Evolutionary conservation across 2,113 vertebrate genomes (phyloP), one percentile per base, ranked within the genome.

Genomic region (Thinocorus orbignyianus): DNA sequence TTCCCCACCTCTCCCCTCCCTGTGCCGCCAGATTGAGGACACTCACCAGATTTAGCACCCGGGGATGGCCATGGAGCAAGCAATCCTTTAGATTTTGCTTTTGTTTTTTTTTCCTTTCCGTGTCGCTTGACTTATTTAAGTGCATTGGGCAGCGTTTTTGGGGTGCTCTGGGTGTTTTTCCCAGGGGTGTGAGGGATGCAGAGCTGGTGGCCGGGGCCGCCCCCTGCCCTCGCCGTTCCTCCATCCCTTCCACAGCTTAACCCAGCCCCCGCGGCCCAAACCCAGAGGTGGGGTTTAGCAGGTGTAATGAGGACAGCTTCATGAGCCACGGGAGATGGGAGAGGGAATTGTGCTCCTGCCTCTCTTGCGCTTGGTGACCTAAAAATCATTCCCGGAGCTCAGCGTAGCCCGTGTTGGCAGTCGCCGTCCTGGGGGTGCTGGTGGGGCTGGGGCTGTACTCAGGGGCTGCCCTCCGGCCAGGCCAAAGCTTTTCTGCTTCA

Each of bases 401-500:
- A 78, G 39, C 0, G 3, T 6, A 74, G 39, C 42, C 31, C 7
- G 0, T 68, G 37, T 20, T 19, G 7, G 58, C 42, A 46, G 65
- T 66, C 0, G 0, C 71, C 1, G 0, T 44, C n/a, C 66, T 2
- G 5, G 48, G 46, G 61, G 5, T 49, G 37, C 60, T 19, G 39
- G 0, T 23, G 41, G 51, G 37, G 24, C 44, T 66, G 73, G 41
- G n/a, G 58, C 14, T 15, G 30, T 4, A 22, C 48, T 54, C 3
- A 4, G n/a, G 25, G 64, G 90, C 66, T 42, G 48, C 66, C 28
- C 9, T 39, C 60, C 6, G 1, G 7, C 22, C 58, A 2, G 4
- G 9, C 64, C 44, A 7, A 17, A 10, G 35, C 14, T 60, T 69
- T 86, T 52, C 54, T 51, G 1, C 68, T 51, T 46, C 49, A 20